These are phyloP conservation scores for Hoplostethus atlanticus DNA, from an alignment of 2,797 vertebrate species.

Conservation along the genomic window DNA sequence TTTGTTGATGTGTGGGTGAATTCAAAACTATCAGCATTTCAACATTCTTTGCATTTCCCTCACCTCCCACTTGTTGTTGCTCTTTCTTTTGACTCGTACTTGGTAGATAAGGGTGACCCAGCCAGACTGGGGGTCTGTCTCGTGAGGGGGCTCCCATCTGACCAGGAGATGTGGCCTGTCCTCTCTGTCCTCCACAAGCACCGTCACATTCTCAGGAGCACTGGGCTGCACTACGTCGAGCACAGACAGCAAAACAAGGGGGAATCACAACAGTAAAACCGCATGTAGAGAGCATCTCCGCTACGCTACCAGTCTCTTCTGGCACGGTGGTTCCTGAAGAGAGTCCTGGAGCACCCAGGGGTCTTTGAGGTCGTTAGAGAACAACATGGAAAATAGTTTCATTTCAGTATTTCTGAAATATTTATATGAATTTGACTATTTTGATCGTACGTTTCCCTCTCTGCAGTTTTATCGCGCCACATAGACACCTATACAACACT, in stretches of 20 bases:
- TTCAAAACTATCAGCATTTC: background rate
- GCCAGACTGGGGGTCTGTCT: conserved; percentile 86
- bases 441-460: background rate
- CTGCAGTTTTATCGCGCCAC: background rate
- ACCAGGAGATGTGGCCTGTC: conserved; percentile 81
- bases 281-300: too few relatives aligned
- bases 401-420: background rate
- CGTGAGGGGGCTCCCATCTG: conserved; percentile 85
- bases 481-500: background rate
- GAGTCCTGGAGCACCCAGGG: too few relatives aligned
- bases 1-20: background rate
- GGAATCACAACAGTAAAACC: too few relatives aligned
- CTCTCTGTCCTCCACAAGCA: conserved; percentile 78
- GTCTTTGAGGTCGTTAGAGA: too few relatives aligned
- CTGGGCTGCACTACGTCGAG: conserved; percentile 89
- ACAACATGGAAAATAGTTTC: background rate
- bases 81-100: conserved; percentile 83
- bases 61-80: conserved; percentile 87
- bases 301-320: too few relatives aligned
- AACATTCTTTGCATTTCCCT: conserved; percentile 40
- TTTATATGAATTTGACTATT: background rate
- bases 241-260: conserved; percentile 22
- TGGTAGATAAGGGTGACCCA: conserved; percentile 92
- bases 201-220: conserved; percentile 86
- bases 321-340: too few relatives aligned